phyloP scores from a whole-genome alignment of 2,797 vertebrate genomes.

The Bothrops alternatus region DNA sequence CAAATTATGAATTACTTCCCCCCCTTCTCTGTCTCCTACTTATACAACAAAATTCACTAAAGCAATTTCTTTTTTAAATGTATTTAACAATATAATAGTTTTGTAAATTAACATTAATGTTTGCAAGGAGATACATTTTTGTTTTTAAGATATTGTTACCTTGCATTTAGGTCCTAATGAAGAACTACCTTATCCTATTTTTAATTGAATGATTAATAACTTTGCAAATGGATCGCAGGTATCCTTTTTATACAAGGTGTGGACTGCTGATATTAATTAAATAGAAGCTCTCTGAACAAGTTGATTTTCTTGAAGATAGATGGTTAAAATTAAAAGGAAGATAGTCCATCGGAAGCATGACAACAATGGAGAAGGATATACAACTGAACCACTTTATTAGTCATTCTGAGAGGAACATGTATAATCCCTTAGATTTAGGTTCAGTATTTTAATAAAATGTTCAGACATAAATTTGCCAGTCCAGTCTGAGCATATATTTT shows the following conservation, averaged over 20 bases:
- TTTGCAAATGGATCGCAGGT: slow-evolving; percentile 49
- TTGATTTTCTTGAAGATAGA: slow-evolving; percentile 12
- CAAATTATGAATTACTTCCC: background rate
- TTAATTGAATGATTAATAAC: slow-evolving; percentile 49
- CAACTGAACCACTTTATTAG: background rate
- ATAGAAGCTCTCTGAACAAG: slow-evolving; percentile 2
- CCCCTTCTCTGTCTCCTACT: background rate
- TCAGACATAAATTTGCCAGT: background rate
- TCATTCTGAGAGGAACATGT: background rate
- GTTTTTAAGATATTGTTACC: background rate
- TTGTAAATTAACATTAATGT: slow-evolving; percentile 49
- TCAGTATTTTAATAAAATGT: background rate
- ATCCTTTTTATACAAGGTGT: slow-evolving; percentile 25
- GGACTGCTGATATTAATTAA: slow-evolving; percentile 52
- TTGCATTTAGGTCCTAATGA: slow-evolving; percentile 47
- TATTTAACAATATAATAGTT: slow-evolving; percentile 51
- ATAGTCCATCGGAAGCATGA: background rate
- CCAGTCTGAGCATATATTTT: background rate
- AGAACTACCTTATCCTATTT: slow-evolving; percentile 8
- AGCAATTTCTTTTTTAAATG: slow-evolving; percentile 53
- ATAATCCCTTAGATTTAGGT: background rate
- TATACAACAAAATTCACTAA: slow-evolving; percentile 33
- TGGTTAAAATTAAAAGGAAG: slow-evolving; percentile 15
- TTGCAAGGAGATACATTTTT: slow-evolving; percentile 33
- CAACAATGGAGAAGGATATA: background rate